Evolutionary conservation across 2,113 vertebrate genomes (phyloP).

Genomic region (Leptosomus discolor): DNA sequence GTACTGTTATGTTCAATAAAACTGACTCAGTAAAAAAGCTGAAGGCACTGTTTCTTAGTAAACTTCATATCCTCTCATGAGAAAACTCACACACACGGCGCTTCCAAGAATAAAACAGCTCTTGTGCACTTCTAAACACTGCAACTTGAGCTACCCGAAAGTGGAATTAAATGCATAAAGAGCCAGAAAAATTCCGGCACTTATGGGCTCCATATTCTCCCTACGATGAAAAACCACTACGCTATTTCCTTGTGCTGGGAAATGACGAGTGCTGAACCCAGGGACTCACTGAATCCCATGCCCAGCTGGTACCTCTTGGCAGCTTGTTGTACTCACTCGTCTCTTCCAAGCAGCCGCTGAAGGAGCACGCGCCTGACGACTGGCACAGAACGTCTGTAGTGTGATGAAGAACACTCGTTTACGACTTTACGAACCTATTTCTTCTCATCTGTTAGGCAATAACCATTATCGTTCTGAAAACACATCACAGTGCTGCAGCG

Average conservation of each 20-base stretch:
- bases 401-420: not conserved
- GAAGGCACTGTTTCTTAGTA: not conserved
- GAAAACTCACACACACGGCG: not conserved
- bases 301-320: not conserved
- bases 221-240: not conserved
- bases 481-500: not conserved
- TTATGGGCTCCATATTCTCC: not conserved
- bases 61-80: not conserved
- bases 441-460: not conserved
- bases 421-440: not conserved
- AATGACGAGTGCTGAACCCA: not conserved
- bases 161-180: not conserved
- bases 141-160: not conserved
- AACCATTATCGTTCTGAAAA: not conserved
- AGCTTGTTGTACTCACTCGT: not conserved
- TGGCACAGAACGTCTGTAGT: not conserved
- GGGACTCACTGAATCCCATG: not conserved
- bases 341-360: not conserved
- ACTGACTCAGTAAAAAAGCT: not conserved
- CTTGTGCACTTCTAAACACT: not conserved
- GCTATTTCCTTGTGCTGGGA: not conserved
- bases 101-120: not conserved
- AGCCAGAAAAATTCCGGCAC: not conserved
- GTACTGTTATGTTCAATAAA: not conserved
- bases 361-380: not conserved